Percentiles rank a stretch among this genome's conserved stretches.
Evolutionary conservation across 2,113 vertebrate genomes (phyloP).

Genomic region (Sciurus niger): DNA sequence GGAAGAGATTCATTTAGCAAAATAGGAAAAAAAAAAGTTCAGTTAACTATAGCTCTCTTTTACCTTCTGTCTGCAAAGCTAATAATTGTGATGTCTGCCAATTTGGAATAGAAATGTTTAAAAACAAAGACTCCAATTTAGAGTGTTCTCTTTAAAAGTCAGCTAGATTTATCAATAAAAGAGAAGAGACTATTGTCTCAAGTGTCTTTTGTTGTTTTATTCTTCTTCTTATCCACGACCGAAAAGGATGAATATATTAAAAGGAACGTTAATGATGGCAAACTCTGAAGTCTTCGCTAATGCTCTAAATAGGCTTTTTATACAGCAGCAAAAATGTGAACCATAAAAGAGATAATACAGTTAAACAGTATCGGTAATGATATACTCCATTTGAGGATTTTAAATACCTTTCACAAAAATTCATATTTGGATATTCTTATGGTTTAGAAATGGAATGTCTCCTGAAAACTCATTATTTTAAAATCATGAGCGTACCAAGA

Average conservation of each 20-base stretch:
- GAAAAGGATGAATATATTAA: slow-evolving; percentile 50
- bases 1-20: slow-evolving; percentile 20
- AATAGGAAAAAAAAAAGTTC: background rate
- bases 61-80: slow-evolving; percentile 50
- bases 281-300: background rate
- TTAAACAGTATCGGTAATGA: slow-evolving; percentile 63
- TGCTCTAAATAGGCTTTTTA: slow-evolving; percentile 54
- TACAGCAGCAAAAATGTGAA: background rate
- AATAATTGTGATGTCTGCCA: slow-evolving; percentile 65
- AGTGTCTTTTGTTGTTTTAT: background rate
- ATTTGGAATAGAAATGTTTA: slow-evolving; percentile 60
- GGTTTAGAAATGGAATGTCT: background rate
- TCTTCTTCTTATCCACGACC: slow-evolving; percentile 11
- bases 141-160: slow-evolving; percentile 64
- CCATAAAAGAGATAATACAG: slow-evolving; percentile 21
- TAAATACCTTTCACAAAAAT: slow-evolving; percentile 31
- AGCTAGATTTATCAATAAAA: slow-evolving; percentile 65
- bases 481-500: too few relatives aligned
- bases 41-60: slow-evolving; percentile 26
- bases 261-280: slow-evolving; percentile 57
- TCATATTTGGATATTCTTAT: background rate
- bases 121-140: slow-evolving; percentile 61
- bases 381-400: background rate
- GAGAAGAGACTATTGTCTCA: slow-evolving; percentile 50
- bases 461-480: background rate